A percentile compares a stretch with the other conserved stretches of the same genome.
Evolutionary conservation across 2,113 vertebrate species (phyloP).

Genomic region (Felis chaus): DNA sequence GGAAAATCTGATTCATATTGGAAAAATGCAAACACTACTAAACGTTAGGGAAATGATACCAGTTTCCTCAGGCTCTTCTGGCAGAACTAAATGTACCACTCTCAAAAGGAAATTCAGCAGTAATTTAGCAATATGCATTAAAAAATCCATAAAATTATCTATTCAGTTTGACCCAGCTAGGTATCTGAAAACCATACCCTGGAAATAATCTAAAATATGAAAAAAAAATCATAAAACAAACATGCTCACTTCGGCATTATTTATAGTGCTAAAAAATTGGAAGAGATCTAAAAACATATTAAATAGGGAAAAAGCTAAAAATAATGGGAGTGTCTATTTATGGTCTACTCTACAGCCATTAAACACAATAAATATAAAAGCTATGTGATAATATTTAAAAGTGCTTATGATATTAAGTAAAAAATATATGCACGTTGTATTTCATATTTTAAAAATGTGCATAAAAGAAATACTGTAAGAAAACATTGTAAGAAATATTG

Average conservation of each 20-base stretch:
- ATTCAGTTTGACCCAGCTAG: background rate
- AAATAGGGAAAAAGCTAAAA: background rate
- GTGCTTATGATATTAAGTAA: background rate
- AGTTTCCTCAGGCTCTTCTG: background rate
- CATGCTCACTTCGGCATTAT: background rate
- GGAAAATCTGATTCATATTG: background rate
- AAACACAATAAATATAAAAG: background rate
- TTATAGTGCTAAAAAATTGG: background rate
- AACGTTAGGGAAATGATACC: background rate
- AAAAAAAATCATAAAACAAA: background rate
- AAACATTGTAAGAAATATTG: background rate
- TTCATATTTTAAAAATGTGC: background rate
- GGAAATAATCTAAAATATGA: background rate
- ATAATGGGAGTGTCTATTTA: background rate
- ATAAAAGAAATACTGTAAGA: background rate
- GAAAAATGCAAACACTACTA: background rate
- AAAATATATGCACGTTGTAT: background rate
- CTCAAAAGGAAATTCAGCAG: background rate
- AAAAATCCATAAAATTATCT: no score
- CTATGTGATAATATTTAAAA: background rate
- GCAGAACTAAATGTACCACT: background rate
- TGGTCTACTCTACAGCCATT: background rate
- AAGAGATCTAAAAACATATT: background rate
- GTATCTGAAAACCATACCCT: background rate
- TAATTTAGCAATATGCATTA: background rate